Conservation (phyloP, 2,888 invertebrate species). For the Acanthoscelides obtectus region DNA sequence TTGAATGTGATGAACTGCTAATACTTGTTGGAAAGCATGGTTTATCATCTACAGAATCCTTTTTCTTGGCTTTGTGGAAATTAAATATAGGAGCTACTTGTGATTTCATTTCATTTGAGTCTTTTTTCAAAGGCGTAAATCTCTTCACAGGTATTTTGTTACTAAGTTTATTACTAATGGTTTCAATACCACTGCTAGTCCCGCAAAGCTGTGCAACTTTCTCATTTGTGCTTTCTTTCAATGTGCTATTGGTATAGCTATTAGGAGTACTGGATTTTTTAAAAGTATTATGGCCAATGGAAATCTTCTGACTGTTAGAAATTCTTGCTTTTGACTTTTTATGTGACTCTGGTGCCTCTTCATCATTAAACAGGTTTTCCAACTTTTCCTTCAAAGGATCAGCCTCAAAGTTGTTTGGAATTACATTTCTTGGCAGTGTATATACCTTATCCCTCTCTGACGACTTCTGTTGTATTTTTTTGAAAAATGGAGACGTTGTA, state of each 20-base stretch:
- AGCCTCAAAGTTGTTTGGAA: not conserved
- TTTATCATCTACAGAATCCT: not conserved
- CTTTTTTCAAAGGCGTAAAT: not conserved
- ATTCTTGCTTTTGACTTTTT: not conserved
- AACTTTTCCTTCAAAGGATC: slow-evolving; percentile 4
- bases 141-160: not conserved
- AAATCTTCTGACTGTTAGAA: too few species aligned
- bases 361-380: slow-evolving; percentile 4
- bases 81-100: not conserved
- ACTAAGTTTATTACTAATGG: not conserved
- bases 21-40: not conserved
- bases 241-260: too few species aligned
- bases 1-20: not conserved
- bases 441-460: slow-evolving; percentile 2
- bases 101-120: not conserved
- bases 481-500: slow-evolving; percentile 12
- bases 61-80: not conserved
- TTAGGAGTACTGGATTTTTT: too few species aligned
- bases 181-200: not conserved
- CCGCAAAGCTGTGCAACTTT: not conserved
- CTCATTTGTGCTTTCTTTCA: not conserved
- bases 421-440: not conserved
- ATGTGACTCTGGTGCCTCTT: not conserved
- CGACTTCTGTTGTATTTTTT: not conserved
- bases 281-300: too few species aligned